These are phyloP conservation scores for Lynx canadensis DNA, from an alignment of 2,113 vertebrate genomes.

Conservation along the genomic window DNA sequence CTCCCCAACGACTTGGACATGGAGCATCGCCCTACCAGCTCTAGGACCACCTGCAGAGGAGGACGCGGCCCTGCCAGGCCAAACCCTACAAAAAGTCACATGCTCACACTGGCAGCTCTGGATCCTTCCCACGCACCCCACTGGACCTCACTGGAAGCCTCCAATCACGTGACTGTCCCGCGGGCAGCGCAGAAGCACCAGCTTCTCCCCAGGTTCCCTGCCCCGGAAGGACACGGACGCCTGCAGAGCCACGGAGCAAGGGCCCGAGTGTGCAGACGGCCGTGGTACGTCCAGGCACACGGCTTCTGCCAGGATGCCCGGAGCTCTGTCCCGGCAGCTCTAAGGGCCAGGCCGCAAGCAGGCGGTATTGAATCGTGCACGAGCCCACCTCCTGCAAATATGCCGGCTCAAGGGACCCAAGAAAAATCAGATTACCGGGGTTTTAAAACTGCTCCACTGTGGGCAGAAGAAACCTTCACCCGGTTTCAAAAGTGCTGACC, in stretches of 20 bases:
- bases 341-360: fast-evolving
- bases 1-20: fast-evolving
- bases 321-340: neutral
- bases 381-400: neutral
- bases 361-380: fast-evolving
- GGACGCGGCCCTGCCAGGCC: fast-evolving
- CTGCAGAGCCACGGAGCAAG: neutral
- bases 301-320: neutral
- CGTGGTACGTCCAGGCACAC: fast-evolving
- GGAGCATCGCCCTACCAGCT: too few species aligned
- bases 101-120: neutral
- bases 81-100: fast-evolving
- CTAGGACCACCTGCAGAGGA: neutral
- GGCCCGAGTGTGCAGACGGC: neutral
- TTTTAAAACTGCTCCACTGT: neutral
- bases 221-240: neutral
- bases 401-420: neutral
- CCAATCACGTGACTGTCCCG: fast-evolving
- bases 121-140: neutral
- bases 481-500: slow-evolving; percentile 18
- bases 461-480: neutral
- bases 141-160: neutral
- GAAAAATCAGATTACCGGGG: neutral
- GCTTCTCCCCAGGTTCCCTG: neutral
- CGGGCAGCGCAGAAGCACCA: neutral